These are phyloP conservation scores for Sitophilus oryzae DNA, from an alignment of 1,140 invertebrate species.

Conservation along the genomic window DNA sequence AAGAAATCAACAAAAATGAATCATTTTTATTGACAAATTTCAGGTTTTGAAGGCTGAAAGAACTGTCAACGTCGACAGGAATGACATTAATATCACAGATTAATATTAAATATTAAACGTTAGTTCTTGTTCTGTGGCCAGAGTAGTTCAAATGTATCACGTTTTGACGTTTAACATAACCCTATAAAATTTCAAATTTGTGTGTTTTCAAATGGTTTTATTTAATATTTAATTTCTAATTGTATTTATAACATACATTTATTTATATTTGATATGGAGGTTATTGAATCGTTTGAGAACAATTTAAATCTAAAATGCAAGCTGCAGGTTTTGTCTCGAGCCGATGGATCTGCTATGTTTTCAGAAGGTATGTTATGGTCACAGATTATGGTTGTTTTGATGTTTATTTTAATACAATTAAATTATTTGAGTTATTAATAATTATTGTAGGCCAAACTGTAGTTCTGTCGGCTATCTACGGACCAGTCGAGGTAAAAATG, in stretches of 20 bases:
- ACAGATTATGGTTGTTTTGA: no score
- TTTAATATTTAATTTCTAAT: no score
- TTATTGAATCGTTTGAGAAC: no score
- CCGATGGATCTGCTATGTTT: constrained; percentile 70
- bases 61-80: not conserved
- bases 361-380: constrained; percentile 70
- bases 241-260: no score
- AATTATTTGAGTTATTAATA: constrained; percentile 24
- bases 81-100: no score
- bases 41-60: no score
- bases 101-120: not conserved
- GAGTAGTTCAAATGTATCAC: no score
- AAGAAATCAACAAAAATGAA: not conserved
- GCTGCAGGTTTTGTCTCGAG: constrained; percentile 60
- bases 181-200: no score
- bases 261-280: no score
- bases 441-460: constrained; percentile 65
- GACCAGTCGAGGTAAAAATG: constrained; percentile 73
- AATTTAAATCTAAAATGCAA: constrained; percentile 60
- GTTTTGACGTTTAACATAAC: no score
- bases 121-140: no score
- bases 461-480: constrained; percentile 71
- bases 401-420: constrained; percentile 4
- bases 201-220: no score
- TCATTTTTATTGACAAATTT: constrained; percentile 1